Base-by-base conservation (phyloP, 2,888 invertebrate genomes). In the Caenorhabditis becei region DNA sequence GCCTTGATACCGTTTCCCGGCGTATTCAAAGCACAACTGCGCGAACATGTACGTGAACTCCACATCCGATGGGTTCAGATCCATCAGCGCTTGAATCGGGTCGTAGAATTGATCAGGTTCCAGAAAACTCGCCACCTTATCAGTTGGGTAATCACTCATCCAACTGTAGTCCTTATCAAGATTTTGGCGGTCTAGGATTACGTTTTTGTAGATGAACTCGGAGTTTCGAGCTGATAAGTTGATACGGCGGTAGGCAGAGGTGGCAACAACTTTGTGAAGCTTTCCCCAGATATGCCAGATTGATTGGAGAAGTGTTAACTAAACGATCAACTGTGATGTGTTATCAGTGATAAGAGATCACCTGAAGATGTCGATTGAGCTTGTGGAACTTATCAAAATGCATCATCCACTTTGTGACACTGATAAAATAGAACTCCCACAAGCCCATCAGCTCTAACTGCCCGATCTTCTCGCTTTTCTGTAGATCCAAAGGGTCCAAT, bases 1-100 rank as follows among this genome's bases (percentile, higher is more conserved):
- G 16, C 70, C 70, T 18, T 24, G 70, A 49, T 14, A 71, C n/a
- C 70, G 49, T 67, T 66, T 74, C 58, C 78, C 77, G 61, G 77
- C 78, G 24, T 78, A 70, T 37, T 82, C 71, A 26, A 72, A 82
- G 41, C 72, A 66, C 4, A 72, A 51, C n/a, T 77, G 77, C 10
- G 75, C 77, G 41, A 81, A 62, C 59, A 81, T 71, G 24, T 56
- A 81, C 16, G 81, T 72, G 1, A 77, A 20, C 26, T 81, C 82
- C 4, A 74, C 23, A 7, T 62, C 54, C 7, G 62, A 54, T 7
- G 77, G 77, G 32, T 78, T 54, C 71, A 80, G n/a, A 10, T 62
- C 47, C 20, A 35, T 23, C 5, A 80, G 37, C 0, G 66, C 61
- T 16, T 35, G 26, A 20, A 67, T 67, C 0, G 56, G 44, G 14